Evolutionary conservation across 2,797 vertebrate genomes (phyloP).

Genomic region (Loris lydekkerianus): DNA sequence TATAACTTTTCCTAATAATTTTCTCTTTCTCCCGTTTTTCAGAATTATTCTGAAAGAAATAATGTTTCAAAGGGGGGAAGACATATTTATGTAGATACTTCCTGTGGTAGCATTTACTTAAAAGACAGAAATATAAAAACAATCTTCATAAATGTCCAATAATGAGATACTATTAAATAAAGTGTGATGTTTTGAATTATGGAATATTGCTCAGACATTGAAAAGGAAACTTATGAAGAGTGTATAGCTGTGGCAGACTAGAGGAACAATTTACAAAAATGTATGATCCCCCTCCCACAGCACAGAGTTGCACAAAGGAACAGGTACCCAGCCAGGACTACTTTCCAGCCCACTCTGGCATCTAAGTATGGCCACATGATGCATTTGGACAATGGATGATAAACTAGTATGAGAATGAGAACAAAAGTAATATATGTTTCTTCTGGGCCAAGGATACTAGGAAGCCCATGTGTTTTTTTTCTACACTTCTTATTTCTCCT

Average conservation of each 20-base stretch:
- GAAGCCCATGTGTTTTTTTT: not conserved
- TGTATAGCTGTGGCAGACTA: not conserved
- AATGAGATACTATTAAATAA: not conserved
- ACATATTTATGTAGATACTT: not conserved
- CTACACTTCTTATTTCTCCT: not conserved
- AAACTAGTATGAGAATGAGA: not conserved
- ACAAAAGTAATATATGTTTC: not conserved
- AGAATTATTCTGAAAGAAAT: slow-evolving; percentile 32
- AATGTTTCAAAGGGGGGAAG: not conserved
- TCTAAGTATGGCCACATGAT: not conserved
- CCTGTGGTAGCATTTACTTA: not conserved
- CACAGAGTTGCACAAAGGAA: not conserved
- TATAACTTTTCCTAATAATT: not conserved
- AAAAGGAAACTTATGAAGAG: not conserved
- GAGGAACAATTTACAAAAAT: not conserved
- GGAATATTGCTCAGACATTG: not conserved
- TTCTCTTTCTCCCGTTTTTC: not conserved
- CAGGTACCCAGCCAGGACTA: not conserved
- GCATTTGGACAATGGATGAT: not conserved
- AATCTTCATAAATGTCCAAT: not conserved
- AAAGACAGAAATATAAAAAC: not conserved
- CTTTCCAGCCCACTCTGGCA: not conserved
- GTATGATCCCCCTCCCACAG: not conserved
- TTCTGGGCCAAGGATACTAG: not conserved
- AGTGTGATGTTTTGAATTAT: not conserved